A percentile compares a stretch with the other conserved stretches of the same genome.
These are phyloP conservation scores for Ormyrus pomaceus DNA, from an alignment of 2,888 invertebrate species.

Conservation along the genomic window DNA sequence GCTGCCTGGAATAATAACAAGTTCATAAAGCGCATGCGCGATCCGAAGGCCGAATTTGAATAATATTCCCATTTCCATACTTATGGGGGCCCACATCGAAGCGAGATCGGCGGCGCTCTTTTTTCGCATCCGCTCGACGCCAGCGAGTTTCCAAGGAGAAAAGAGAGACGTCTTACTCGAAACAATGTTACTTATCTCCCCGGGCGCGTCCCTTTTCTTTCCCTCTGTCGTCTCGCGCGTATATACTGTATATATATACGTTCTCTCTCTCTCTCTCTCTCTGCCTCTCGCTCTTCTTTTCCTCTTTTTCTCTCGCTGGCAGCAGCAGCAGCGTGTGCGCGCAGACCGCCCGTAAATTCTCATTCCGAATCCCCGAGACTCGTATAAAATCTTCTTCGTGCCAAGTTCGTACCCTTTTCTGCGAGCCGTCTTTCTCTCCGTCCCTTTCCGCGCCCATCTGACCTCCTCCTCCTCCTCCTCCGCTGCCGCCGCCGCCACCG, in stretches of 20 bases:
- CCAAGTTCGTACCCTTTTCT: slow-evolving; percentile 59
- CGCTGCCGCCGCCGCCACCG: slow-evolving; percentile 59
- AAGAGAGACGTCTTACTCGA: slow-evolving; percentile 71
- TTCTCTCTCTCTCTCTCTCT: neutral
- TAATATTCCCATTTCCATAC: slow-evolving; percentile 70
- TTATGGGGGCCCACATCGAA: slow-evolving; percentile 56
- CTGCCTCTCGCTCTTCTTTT: slow-evolving; percentile 27
- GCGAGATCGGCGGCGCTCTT: slow-evolving; percentile 7
- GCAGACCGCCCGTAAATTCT: slow-evolving; percentile 73
- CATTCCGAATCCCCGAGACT: slow-evolving; percentile 73
- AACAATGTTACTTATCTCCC: slow-evolving; percentile 69
- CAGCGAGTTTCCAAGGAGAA: neutral
- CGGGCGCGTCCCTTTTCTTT: slow-evolving; percentile 48
- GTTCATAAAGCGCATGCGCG: slow-evolving; percentile 70
- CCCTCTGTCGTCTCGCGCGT: neutral
- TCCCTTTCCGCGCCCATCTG: slow-evolving; percentile 39
- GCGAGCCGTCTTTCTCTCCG: slow-evolving; percentile 23
- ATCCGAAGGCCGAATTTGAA: slow-evolving; percentile 60
- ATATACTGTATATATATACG: neutral
- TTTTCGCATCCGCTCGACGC: slow-evolving; percentile 13
- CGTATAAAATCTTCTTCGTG: slow-evolving; percentile 71
- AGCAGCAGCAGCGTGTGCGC: slow-evolving; percentile 27
- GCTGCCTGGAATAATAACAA: slow-evolving; percentile 71
- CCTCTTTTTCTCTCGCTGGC: neutral
- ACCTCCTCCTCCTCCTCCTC: slow-evolving; percentile 56